These are phyloP conservation scores for Myopa tessellatipennis DNA, from an alignment of 2,888 invertebrate species.

Conservation along the genomic window DNA sequence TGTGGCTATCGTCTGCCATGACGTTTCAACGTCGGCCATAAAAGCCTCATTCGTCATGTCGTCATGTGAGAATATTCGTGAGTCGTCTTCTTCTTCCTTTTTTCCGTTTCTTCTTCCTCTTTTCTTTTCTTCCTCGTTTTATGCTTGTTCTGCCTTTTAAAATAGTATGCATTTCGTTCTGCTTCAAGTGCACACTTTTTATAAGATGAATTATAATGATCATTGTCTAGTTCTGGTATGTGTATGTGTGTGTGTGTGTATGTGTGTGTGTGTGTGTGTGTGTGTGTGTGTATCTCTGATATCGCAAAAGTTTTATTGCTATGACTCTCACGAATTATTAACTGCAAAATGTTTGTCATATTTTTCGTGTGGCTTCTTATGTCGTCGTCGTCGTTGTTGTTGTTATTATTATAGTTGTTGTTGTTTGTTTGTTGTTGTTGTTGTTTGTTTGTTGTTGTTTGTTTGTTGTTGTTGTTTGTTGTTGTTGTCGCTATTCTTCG, in stretches of 20 bases:
- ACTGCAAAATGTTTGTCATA: constrained; percentile 20
- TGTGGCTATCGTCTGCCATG: neutral
- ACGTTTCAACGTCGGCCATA: constrained; percentile 10
- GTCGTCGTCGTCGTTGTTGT: neutral
- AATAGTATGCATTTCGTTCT: neutral
- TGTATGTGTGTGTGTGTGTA: neutral
- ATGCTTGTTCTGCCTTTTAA: neutral
- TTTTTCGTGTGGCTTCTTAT: neutral
- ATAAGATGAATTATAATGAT: no score
- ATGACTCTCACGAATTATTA: constrained; percentile 16
- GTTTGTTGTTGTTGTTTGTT: no score
- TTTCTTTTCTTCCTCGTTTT: neutral
- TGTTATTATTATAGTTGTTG: no score
- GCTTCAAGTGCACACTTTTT: no score
- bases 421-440: no score
- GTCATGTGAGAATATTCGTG: constrained; percentile 12
- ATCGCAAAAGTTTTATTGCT: constrained; percentile 15
- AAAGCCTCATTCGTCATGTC: constrained; percentile 31
- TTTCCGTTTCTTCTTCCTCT: neutral
- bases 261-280: neutral
- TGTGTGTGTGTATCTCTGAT: neutral
- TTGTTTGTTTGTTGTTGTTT: no score
- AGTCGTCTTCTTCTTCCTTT: neutral
- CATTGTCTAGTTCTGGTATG: neutral
- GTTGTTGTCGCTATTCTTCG: no score